These are phyloP conservation scores for Lates calcarifer DNA, from an alignment of 2,113 vertebrate genomes.

Conservation along the genomic window DNA sequence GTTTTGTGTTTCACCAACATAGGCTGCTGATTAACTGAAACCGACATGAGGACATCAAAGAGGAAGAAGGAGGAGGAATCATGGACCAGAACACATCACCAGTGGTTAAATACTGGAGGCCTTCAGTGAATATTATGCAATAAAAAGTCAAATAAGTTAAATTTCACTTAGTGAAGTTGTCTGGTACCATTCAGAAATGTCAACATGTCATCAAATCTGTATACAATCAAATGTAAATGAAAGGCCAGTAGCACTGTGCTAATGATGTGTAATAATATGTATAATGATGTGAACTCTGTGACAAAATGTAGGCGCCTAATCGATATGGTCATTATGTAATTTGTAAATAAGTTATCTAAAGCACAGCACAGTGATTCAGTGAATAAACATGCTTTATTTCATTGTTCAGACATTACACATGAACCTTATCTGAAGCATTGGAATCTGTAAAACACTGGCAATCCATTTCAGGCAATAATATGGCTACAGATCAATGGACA, in stretches of 20 bases:
- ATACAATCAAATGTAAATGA: neutral
- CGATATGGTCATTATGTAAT: neutral
- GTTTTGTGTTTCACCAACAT: conserved; percentile 22
- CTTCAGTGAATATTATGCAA: neutral
- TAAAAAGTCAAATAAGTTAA: neutral
- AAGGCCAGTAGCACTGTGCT: neutral
- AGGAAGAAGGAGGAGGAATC: neutral
- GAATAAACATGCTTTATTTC: conserved; percentile 85
- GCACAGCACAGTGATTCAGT: conserved; percentile 18
- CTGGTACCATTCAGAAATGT: neutral
- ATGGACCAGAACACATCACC: neutral
- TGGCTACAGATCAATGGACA: conserved; percentile 43
- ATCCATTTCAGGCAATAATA: conserved; percentile 62
- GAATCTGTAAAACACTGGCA: conserved; percentile 64
- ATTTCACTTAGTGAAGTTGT: neutral
- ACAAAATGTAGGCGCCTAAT: neutral
- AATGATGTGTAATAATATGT: neutral
- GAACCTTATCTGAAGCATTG: conserved; percentile 54
- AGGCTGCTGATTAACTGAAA: conserved; percentile 59
- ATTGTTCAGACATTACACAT: conserved; percentile 64
- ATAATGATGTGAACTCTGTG: neutral
- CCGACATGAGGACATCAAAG: neutral
- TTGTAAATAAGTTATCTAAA: conserved; percentile 50
- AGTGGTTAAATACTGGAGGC: neutral
- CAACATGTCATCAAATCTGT: neutral